phyloP scores from a whole-genome alignment of 2,888 invertebrate genomes.

The Drosophila neotestacea region DNA sequence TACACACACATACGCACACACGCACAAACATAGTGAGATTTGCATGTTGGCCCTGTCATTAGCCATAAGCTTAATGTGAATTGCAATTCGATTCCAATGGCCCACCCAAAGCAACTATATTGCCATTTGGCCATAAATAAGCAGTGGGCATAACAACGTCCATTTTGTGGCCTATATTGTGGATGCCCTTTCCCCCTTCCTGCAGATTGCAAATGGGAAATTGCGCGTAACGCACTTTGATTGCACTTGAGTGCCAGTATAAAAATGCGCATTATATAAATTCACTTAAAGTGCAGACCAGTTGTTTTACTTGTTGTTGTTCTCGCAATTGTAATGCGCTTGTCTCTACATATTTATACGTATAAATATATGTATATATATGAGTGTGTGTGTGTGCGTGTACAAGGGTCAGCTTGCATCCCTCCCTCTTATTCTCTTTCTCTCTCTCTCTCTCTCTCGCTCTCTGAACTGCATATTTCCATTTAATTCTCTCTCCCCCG shows the following conservation, averaged over 20 bases:
- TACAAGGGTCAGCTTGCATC: slow-evolving; percentile 13
- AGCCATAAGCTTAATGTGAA: slow-evolving; percentile 35
- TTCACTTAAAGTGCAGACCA: slow-evolving; percentile 66
- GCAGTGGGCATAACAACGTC: slow-evolving; percentile 58
- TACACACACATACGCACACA: neutral
- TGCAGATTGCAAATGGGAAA: slow-evolving; percentile 49
- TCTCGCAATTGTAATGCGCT: slow-evolving; percentile 26
- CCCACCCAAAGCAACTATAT: slow-evolving; percentile 12
- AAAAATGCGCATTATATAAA: slow-evolving; percentile 74
- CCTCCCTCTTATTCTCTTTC: slow-evolving; percentile 3
- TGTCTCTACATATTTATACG: slow-evolving; percentile 25
- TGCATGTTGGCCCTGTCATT: slow-evolving; percentile 27
- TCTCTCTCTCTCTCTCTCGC: slow-evolving; percentile 4
- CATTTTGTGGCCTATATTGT: slow-evolving; percentile 68
- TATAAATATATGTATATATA: neutral
- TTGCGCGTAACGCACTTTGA: slow-evolving; percentile 75
- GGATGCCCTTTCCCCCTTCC: slow-evolving; percentile 9
- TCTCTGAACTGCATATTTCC: neutral
- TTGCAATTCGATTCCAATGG: slow-evolving; percentile 33
- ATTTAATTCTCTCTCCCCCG: neutral
- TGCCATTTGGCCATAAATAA: slow-evolving; percentile 52
- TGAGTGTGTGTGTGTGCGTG: slow-evolving; percentile 1
- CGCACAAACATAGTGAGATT: slow-evolving; percentile 1
- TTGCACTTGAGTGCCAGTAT: slow-evolving; percentile 75
- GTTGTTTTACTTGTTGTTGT: slow-evolving; percentile 33